A percentile compares a stretch with the other conserved stretches of the same genome.
Conservation (phyloP, 1,140 invertebrate species). For the Monochamus saltuarius region DNA sequence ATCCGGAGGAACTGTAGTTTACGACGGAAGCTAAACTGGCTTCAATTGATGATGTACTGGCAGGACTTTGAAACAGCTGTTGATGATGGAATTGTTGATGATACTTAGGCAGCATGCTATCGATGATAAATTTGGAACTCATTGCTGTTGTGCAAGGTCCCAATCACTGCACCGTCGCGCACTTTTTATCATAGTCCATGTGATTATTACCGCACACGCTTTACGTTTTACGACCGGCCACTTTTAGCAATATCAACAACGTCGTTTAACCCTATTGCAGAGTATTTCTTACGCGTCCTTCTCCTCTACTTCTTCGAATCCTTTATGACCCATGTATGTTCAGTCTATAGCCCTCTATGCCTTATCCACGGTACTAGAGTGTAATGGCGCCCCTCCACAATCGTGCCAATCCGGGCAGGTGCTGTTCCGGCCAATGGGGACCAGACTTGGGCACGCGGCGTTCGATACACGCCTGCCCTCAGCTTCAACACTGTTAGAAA, state of each 20-base stretch:
- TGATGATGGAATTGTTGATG: conserved; percentile 77
- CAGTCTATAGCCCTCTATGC: conserved; percentile 67
- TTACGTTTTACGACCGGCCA: conserved; percentile 44
- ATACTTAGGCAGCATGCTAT: conserved; percentile 96
- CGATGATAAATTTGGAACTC: conserved; percentile 95
- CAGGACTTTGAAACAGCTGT: conserved; percentile 60
- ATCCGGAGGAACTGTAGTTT: conserved; percentile 47
- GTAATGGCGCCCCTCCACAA: conserved; percentile 61
- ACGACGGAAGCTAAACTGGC: conserved; percentile 57
- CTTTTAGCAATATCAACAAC: conserved; percentile 39
- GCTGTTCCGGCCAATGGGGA: conserved; percentile 49
- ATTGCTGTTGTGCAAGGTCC: conserved; percentile 60
- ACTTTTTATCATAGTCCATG: conserved; percentile 47
- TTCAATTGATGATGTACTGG: conserved; percentile 52
- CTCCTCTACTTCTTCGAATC: conserved; percentile 67
- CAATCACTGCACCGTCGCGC: conserved; percentile 46
- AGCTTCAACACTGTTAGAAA: conserved; percentile 30
- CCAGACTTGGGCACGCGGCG: conserved; percentile 43
- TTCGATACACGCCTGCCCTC: conserved; percentile 38
- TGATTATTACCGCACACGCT: conserved; percentile 30
- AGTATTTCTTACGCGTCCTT: conserved; percentile 63
- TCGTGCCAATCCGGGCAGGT: conserved; percentile 50
- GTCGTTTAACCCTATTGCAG: conserved; percentile 50
- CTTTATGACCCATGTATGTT: conserved; percentile 68
- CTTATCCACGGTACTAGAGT: conserved; percentile 64